Base-by-base conservation (phyloP, 2,888 invertebrate species). In the Torymus tubicola region DNA sequence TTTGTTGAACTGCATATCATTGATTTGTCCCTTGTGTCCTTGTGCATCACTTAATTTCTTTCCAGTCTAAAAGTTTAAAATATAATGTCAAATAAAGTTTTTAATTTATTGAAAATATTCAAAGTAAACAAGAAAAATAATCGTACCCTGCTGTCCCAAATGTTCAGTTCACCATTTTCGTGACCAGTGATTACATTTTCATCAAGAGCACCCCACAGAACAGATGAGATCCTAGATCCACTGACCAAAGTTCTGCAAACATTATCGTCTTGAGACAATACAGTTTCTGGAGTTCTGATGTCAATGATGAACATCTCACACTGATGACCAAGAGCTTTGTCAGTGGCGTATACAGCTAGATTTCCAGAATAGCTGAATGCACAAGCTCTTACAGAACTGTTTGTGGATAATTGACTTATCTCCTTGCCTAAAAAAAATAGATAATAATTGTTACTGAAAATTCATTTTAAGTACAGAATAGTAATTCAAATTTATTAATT, bases 1-100 rank as follows among this genome's bases (percentile, higher is more conserved):
- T 85, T 96, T 96, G 75, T 96, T 97, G 89, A 96, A 93, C 91
- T 99, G 99, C 95, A 99, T 96, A 90, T 99, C 99, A 89, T 97
- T 98, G 86, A 99, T 98, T 86, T 95, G 94, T 81, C 93, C 94
- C 8, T 94, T 94, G 90, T 99, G 99, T 86, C 97, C 97, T 84
- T 94, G 94, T 12, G 95, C 94, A 2, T 95, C 94, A 84, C 94
- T 94, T 50, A 96, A 89, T 91, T 96, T 95, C 88, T 97, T 96
- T 53, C 97, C 96, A 83, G 95, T 96, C 95, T 96, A 90, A 61
- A 91, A 92, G 86, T 82, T 81, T 73, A 72, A 63, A 74, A 24
- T 13, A 50, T 31, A 64, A 18, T 18, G 5, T 1, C 52, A 11
- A 16, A 60, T 31, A 31, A 31, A 31, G 31, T 4, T 31, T 31